These are phyloP conservation scores for Scolopax rusticola DNA, from an alignment of 2,797 vertebrate species.

Conservation along the genomic window DNA sequence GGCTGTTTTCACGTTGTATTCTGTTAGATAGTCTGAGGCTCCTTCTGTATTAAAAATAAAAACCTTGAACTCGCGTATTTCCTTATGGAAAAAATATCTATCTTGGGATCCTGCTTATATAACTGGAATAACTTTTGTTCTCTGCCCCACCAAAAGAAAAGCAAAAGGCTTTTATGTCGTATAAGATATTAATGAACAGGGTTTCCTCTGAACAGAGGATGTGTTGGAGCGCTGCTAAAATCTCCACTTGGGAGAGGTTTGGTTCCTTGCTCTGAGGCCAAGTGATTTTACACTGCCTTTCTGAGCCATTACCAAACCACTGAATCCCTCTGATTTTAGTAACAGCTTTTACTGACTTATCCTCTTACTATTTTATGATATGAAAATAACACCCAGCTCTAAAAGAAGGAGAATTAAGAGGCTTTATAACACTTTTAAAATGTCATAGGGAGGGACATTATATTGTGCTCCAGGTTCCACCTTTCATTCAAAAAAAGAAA, in stretches of 20 bases:
- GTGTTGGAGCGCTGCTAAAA: constrained; percentile 15
- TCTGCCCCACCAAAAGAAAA: constrained; percentile 11
- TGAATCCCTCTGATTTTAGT: neutral
- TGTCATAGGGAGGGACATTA: neutral
- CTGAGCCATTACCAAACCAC: neutral
- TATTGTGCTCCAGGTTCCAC: neutral
- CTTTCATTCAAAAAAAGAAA: constrained; percentile 24
- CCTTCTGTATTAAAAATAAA: constrained; percentile 22
- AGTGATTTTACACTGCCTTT: neutral
- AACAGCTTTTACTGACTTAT: neutral
- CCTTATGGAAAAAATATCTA: neutral
- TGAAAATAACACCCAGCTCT: neutral
- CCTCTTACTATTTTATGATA: neutral
- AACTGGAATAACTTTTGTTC: constrained; percentile 41
- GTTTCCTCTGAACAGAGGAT: constrained; percentile 48
- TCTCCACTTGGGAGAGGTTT: neutral
- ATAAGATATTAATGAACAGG: constrained; percentile 3
- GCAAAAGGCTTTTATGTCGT: constrained; percentile 26
- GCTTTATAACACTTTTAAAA: neutral
- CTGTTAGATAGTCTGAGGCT: neutral
- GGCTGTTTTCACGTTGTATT: neutral
- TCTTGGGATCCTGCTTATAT: constrained; percentile 40
- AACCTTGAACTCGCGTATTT: constrained; percentile 8
- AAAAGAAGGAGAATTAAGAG: neutral
- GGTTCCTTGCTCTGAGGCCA: neutral